Conservation (phyloP, 92 coral and sea anemone species). For the Siderastrea radians region DNA sequence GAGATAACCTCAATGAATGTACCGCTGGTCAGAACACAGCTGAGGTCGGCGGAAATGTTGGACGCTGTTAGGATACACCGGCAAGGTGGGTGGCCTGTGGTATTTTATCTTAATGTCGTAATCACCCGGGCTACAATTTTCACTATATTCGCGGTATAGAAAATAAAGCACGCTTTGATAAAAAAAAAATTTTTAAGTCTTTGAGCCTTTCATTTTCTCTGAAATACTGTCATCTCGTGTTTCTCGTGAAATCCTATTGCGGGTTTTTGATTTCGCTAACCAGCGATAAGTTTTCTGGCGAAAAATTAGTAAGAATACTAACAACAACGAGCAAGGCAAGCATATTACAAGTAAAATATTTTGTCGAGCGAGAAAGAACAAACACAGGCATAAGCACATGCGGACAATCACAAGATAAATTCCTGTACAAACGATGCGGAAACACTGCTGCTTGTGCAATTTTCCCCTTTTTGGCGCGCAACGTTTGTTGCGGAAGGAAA, state of each 20-base stretch:
- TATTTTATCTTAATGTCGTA: background rate
- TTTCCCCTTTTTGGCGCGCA: background rate
- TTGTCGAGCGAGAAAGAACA: background rate
- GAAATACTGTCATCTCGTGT: too few species aligned
- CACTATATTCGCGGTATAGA: too few species aligned
- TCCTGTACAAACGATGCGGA: background rate
- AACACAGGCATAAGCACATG: background rate
- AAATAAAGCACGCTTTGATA: too few species aligned
- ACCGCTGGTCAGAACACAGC: conserved; percentile 91
- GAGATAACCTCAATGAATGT: conserved; percentile 81
- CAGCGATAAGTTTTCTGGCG: too few species aligned
- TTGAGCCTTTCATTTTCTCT: too few species aligned
- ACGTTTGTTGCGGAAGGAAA: background rate
- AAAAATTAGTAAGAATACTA: too few species aligned
- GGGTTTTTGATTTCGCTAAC: too few species aligned
- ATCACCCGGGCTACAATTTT: too few species aligned
- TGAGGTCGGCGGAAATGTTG: conserved; percentile 92
- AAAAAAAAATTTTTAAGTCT: too few species aligned
- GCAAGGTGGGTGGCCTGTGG: conserved; percentile 80
- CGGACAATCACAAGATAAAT: background rate
- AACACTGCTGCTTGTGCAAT: background rate
- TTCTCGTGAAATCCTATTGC: too few species aligned
- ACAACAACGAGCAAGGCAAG: too few species aligned
- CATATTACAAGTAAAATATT: too few species aligned
- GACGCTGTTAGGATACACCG: conserved; percentile 96